Evolutionary conservation across 2,797 vertebrate genomes (phyloP).

Genomic region (Rhyacichthys aspro): DNA sequence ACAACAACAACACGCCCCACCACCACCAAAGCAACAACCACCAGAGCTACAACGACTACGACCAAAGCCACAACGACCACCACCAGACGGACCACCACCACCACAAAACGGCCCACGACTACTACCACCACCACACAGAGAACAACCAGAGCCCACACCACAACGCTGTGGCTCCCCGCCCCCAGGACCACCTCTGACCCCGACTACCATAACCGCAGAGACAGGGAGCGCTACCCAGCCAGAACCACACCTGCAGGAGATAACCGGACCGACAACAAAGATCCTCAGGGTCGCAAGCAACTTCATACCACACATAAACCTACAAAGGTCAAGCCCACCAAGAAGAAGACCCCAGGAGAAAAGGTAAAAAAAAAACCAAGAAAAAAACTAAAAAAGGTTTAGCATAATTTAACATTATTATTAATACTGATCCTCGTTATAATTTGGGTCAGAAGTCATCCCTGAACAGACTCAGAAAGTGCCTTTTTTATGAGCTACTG

Average conservation of each 20-base stretch:
- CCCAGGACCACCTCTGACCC: constrained; percentile 75
- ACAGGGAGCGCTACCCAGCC: constrained; percentile 68
- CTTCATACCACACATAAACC: constrained; percentile 81
- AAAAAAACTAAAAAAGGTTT: too few relatives aligned
- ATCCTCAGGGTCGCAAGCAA: constrained; percentile 70
- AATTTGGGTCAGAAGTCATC: too few relatives aligned
- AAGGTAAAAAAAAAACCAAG: constrained; percentile 68
- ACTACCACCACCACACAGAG: constrained; percentile 79
- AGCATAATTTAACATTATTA: neutral
- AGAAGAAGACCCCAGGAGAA: constrained; percentile 81
- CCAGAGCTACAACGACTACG: constrained; percentile 65
- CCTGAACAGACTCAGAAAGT: too few relatives aligned
- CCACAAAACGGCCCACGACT: constrained; percentile 58
- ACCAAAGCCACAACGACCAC: constrained; percentile 68
- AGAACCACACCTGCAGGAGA: constrained; percentile 86
- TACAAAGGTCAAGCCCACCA: constrained; percentile 80
- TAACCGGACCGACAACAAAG: constrained; percentile 84
- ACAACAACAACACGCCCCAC: constrained; percentile 47
- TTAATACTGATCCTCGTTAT: too few relatives aligned
- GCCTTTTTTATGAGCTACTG: too few relatives aligned
- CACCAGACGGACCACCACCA: constrained; percentile 63
- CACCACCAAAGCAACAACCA: constrained; percentile 72
- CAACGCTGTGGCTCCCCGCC: constrained; percentile 63
- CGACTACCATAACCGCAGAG: constrained; percentile 79
- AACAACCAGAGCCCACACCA: constrained; percentile 74